Evolutionary conservation across 2,797 vertebrate genomes (phyloP).

Genomic region (Tympanoctomys barrerae): DNA sequence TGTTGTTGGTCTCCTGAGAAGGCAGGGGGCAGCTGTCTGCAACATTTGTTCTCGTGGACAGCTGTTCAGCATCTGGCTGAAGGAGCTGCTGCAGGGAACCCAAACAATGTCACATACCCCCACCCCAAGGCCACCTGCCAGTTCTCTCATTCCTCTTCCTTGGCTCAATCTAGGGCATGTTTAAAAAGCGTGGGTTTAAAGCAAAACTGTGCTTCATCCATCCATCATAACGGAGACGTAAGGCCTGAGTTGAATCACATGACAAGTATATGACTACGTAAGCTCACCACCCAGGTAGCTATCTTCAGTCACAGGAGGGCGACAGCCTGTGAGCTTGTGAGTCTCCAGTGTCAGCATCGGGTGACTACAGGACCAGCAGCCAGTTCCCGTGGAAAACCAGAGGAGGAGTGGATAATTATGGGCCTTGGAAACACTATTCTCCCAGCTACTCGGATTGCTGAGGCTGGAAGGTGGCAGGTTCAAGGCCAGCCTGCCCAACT

Average conservation of each 20-base stretch:
- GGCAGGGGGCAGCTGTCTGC: slow-evolving; percentile 51
- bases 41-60: not conserved
- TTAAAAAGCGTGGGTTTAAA: slow-evolving; percentile 5
- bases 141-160: not conserved
- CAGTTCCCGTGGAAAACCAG: not conserved
- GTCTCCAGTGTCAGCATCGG: not conserved
- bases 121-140: not conserved
- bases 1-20: slow-evolving; percentile 51
- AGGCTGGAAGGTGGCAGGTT: not conserved
- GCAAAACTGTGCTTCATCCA: not conserved
- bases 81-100: not conserved
- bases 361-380: not conserved
- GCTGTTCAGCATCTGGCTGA: not conserved
- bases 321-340: not conserved
- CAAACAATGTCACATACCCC: not conserved
- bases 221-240: not conserved
- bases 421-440: not conserved
- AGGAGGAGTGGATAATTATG: not conserved
- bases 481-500: not conserved
- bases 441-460: not conserved
- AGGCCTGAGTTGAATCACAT: not conserved
- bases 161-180: not conserved
- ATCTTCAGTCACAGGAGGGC: not conserved
- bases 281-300: rapidly evolving
- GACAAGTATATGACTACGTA: not conserved